These are phyloP conservation scores for Mus minutoides DNA, from an alignment of 2,797 vertebrate genomes.

Conservation along the genomic window DNA sequence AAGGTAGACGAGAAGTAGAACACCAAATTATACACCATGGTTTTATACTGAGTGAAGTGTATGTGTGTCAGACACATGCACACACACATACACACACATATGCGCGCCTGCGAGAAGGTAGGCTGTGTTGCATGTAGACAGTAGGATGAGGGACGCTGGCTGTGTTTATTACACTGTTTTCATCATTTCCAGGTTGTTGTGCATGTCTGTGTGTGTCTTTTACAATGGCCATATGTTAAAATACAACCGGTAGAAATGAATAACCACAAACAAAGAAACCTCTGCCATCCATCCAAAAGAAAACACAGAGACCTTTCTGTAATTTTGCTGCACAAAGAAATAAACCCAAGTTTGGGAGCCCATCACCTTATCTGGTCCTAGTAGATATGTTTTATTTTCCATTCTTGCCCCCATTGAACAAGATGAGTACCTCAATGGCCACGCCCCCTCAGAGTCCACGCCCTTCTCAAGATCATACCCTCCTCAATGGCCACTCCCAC, in stretches of 20 bases:
- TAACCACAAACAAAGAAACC: background rate
- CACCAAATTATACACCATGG: background rate
- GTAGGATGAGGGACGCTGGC: background rate
- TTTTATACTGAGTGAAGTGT: background rate
- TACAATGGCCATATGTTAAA: background rate
- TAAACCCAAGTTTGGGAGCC: background rate
- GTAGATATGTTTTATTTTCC: background rate
- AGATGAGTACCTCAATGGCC: background rate
- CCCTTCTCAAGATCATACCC: background rate
- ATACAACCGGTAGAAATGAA: too few species aligned
- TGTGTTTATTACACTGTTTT: conserved; percentile 1
- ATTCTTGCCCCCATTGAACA: background rate
- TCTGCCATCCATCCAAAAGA: background rate
- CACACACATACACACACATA: background rate
- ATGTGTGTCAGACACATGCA: too few species aligned
- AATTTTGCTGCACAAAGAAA: background rate
- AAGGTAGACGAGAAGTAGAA: background rate
- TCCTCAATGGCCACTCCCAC: background rate
- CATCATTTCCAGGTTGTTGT: background rate
- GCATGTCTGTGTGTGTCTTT: background rate
- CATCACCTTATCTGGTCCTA: background rate
- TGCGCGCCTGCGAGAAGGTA: too few species aligned
- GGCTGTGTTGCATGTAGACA: background rate
- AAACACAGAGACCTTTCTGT: background rate
- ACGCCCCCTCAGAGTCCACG: background rate